Base-by-base conservation (phyloP, 1,140 invertebrate species). In the Drosophila mauritiana region DNA sequence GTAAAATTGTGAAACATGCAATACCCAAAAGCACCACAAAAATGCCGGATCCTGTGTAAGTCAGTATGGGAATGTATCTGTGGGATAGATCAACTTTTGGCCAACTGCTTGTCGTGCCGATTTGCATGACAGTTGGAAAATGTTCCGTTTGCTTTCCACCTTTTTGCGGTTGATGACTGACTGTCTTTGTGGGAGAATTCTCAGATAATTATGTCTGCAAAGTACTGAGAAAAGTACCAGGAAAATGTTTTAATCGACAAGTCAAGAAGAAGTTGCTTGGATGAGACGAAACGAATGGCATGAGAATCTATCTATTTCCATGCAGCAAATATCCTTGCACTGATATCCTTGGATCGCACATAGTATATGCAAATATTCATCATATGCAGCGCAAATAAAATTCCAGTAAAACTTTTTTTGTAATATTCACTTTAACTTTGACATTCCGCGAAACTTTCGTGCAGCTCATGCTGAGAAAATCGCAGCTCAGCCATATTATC, bases 1-100 rank as follows among this genome's bases (percentile, higher is more conserved):
- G 76, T 79, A 89, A 89, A 88, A 77, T 72, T 89, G 59, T 69
- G 52, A 64, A 88, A 88, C 80, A 82, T 89, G 80, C 80, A 83
- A 88, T 78, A 70, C 65, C 72, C 64, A 70, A 64, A 62, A 49
- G 57, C 40, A 13, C 67, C 43, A 45, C 68, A 73, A 39, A 68
- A 85, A 73, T 67, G 78, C 68, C 73, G 75, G 45, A 54, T 40
- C 46, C 69, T 78, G 73, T 78, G 73, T 74, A 57, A 73, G 45
- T 68, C 67, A 36, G 48, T 39, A 46, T 70, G 52, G 52, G 43
- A 55, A 70, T 72, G 68, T 70, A 72, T 70, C 68, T 70, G 22
- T 34, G 25, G 10, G 67, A 70, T 56, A 48, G 42, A 70, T 70
- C 65, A 54, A 70, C 67, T 55, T 48, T 69, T n/a, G 43, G 17